Percentiles rank a stretch among this genome's conserved stretches.
Conservation (phyloP, 2,888 invertebrate genomes). For the Microdon myrmicae region DNA sequence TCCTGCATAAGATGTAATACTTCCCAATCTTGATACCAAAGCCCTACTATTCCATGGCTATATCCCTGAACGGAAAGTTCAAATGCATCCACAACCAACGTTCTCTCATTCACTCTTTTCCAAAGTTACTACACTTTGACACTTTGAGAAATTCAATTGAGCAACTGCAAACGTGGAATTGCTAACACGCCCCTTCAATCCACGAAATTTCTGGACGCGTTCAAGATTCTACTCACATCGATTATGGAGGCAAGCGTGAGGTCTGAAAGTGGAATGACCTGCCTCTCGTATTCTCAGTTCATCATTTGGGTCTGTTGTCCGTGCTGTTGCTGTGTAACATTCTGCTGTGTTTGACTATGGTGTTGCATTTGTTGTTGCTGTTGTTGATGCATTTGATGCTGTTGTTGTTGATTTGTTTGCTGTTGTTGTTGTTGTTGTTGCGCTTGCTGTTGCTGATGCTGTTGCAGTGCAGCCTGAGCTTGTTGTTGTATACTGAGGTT, state of each 20-base stretch:
- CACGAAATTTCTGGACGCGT: constrained; percentile 42
- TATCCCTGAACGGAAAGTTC: too few species aligned
- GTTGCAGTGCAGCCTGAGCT: constrained; percentile 60
- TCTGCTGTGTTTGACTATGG: constrained; percentile 43
- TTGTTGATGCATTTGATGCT: constrained; percentile 67
- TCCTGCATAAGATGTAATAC: too few species aligned
- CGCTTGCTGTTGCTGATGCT: constrained; percentile 58
- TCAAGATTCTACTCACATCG: constrained; percentile 42
- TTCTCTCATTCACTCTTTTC: too few species aligned
- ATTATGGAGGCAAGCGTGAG: constrained; percentile 45
- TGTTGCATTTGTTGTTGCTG: constrained; percentile 68
- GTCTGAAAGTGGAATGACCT: constrained; percentile 28
- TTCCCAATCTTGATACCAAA: too few species aligned
- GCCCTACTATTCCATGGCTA: too few species aligned
- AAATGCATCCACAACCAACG: too few species aligned
- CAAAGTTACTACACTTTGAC: too few species aligned
- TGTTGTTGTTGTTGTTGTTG: constrained; percentile 50
- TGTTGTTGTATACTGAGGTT: constrained; percentile 59
- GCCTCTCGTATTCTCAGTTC: constrained; percentile 48
- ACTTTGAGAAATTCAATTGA: too few species aligned
- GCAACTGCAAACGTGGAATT: too few species aligned
- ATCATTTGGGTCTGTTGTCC: constrained; percentile 50
- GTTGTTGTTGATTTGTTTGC: constrained; percentile 58
- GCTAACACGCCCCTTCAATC: too few species aligned
- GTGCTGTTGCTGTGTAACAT: constrained; percentile 30